Evolutionary conservation across 2,113 vertebrate species (phyloP).

Genomic region (Sebastes fasciatus): DNA sequence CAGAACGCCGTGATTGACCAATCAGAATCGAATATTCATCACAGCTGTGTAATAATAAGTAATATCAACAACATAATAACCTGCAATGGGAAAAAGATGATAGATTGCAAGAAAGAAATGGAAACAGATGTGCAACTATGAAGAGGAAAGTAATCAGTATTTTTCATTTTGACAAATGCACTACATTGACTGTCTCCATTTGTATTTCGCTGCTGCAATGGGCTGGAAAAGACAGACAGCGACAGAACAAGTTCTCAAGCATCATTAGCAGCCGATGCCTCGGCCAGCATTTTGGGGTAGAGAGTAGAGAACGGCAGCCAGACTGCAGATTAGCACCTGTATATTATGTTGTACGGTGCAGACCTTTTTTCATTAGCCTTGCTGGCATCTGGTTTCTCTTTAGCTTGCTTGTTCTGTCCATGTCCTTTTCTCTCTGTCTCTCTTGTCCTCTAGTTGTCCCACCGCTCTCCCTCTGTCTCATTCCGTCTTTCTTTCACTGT

Average conservation of each 20-base stretch:
- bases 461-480: background rate
- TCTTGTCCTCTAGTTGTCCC: slow-evolving; percentile 8
- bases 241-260: slow-evolving; percentile 19
- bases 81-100: background rate
- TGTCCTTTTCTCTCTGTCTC: background rate
- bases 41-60: too few species aligned
- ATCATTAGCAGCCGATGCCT: slow-evolving; percentile 36
- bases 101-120: background rate
- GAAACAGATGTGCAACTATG: background rate
- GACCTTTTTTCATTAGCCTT: slow-evolving; percentile 36
- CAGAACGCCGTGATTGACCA: too few species aligned
- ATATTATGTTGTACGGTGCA: slow-evolving; percentile 29
- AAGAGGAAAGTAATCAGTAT: background rate
- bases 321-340: slow-evolving; percentile 48
- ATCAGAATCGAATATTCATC: too few species aligned
- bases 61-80: background rate
- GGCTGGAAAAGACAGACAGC: background rate
- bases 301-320: slow-evolving; percentile 30
- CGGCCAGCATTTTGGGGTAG: background rate
- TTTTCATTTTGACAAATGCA: background rate
- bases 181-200: background rate
- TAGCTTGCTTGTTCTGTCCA: background rate
- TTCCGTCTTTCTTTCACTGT: slow-evolving; percentile 3
- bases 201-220: slow-evolving; percentile 20
- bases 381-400: slow-evolving; percentile 29